Percentiles rank a stretch among this genome's conserved stretches.
Conservation (phyloP, 2,888 invertebrate genomes). For the Drosophila nigricruria region DNA sequence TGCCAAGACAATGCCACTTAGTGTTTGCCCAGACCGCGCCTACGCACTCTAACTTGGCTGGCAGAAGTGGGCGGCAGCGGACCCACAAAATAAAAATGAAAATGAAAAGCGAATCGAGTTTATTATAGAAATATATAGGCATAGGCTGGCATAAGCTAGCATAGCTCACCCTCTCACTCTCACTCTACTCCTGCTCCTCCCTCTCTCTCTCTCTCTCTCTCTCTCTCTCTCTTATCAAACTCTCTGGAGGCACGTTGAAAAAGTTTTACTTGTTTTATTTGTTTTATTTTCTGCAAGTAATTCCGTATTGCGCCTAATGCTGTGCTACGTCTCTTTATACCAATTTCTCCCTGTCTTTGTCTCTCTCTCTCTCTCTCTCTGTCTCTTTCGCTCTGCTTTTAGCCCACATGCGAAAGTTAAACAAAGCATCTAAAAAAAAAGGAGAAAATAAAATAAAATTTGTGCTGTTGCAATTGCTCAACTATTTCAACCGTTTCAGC, state of each 20-base stretch:
- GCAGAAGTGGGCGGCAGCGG: background rate
- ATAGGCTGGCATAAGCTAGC: background rate
- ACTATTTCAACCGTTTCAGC: slow-evolving; percentile 53
- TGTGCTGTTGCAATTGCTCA: slow-evolving; percentile 63
- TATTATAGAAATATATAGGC: slow-evolving; percentile 50
- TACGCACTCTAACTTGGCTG: slow-evolving; percentile 3
- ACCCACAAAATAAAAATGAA: slow-evolving; percentile 21
- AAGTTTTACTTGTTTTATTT: slow-evolving; percentile 69
- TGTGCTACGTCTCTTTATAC: slow-evolving; percentile 33
- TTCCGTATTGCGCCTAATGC: slow-evolving; percentile 73
- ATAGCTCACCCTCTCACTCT: background rate
- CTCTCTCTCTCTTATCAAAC: slow-evolving; percentile 23
- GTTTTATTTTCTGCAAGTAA: slow-evolving; percentile 71
- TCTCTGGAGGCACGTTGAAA: slow-evolving; percentile 50
- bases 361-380: background rate
- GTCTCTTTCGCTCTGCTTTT: background rate
- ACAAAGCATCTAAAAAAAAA: slow-evolving; percentile 55
- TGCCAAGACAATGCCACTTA: slow-evolving; percentile 71
- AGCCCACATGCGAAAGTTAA: slow-evolving; percentile 56
- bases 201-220: background rate
- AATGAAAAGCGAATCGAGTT: slow-evolving; percentile 65
- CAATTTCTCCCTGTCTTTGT: slow-evolving; percentile 8
- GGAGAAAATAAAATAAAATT: slow-evolving; percentile 42
- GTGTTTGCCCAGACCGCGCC: slow-evolving; percentile 23
- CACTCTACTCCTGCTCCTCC: background rate